Conservation (phyloP, 2,113 vertebrate species). For the Erinaceus europaeus region DNA sequence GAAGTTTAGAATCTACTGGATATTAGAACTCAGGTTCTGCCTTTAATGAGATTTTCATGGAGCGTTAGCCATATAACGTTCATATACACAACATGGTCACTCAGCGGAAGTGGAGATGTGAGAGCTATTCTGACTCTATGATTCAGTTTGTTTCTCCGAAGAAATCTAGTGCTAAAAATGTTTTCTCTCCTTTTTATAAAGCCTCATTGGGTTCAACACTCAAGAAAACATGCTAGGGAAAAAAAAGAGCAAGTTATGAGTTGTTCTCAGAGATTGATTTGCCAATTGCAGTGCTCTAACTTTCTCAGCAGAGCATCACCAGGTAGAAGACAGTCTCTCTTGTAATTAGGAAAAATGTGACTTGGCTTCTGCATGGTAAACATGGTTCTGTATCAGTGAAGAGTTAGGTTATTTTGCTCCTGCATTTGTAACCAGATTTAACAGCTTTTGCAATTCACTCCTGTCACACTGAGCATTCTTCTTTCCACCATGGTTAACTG, state of each 20-base stretch:
- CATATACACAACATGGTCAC: accelerated
- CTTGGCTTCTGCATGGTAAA: neutral
- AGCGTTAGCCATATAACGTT: accelerated
- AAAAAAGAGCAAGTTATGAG: neutral
- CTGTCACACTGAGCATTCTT: neutral
- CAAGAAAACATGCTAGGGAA: neutral
- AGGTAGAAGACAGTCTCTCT: neutral
- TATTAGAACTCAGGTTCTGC: neutral
- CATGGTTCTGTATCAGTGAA: neutral
- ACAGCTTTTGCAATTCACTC: neutral
- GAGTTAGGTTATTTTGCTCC: neutral
- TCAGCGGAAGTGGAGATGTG: neutral
- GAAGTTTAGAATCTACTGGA: neutral
- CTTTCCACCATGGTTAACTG: neutral
- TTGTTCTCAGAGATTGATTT: constrained; percentile 3
- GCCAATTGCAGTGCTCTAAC: neutral
- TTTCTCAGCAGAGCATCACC: neutral
- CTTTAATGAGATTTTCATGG: neutral
- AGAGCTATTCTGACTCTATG: neutral
- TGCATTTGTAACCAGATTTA: neutral
- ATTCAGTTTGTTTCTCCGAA: neutral
- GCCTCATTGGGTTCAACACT: neutral
- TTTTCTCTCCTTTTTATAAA: neutral
- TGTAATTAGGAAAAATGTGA: neutral
- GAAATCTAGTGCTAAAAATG: neutral